Evolutionary conservation across 2,113 vertebrate species (phyloP), one percentile per base, ranked within the genome.

Genomic region (Oncorhynchus kisutch): DNA sequence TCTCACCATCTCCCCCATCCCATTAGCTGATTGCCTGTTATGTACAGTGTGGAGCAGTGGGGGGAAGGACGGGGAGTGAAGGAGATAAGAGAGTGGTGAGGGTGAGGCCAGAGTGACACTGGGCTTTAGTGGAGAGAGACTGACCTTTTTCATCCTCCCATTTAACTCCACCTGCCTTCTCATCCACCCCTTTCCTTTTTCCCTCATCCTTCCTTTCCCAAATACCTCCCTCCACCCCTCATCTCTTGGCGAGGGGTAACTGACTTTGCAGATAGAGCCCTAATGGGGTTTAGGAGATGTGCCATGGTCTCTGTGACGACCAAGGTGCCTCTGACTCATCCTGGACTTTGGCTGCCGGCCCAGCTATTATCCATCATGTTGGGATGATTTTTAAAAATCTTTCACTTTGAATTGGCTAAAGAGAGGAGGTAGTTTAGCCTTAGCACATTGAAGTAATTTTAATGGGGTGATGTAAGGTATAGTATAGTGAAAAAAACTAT

Each of bases 1-100:
- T 70, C 29, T 45, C 24, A 3, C 45, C 48, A 12, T 67, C 20
- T 22, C 78, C 48, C 68, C 66, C 54, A 48, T 84, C 76, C 88
- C 85, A 91, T 91, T 88, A 91, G 34, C 86, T 90, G 84, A 92
- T 92, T 93, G 85, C 86, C 73, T 86, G 66, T 65, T 13, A 60
- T 27, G 13, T 24, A n/a, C 31, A 79, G 62, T 74, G 25, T 77
- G 51, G 59, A 69, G 67, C 62, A 76, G 31, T 60, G 51, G 9
- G 24, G 71, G 14, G 24, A 49, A 14, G 20, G 13, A 5, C 20
- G 45, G 45, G 59, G 39, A 39, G 39, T 39, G 8, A 39, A 39
- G 64, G 67, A 76, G 70, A 74, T 73, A 3, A 54, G 72, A 81
- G 74, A 34, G 8, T 70, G 8, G 16, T 81, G 69, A 82, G 74